Base-by-base conservation (phyloP, 2,113 vertebrate species). In the Zingel zingel region DNA sequence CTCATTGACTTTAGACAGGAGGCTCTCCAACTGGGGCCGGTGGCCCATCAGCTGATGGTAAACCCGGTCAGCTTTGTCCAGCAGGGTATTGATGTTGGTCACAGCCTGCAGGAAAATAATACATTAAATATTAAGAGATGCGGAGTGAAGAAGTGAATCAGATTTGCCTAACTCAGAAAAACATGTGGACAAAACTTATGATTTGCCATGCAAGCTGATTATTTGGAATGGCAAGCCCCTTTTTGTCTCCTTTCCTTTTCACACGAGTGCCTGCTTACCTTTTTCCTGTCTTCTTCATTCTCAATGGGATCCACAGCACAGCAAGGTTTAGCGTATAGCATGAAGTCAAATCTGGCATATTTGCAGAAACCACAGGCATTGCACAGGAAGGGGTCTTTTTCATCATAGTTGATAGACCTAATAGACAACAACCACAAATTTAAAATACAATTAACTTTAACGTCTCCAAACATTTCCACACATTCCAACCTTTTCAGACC, bases 41-140 rank as follows among this genome's bases (percentile, higher is more conserved):
- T 99, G 98, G 18, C 98, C 98, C 98, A 99, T 99, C 21, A 99
- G 96, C 93, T 99, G 98, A 79, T 99, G 98, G 68, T 99, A 99
- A 2, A 99, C 98, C 14, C 98, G 94, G 90, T 99, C 98, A 12
- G 98, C 98, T 93, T 99, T 99, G 93, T 99, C 98, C 93, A 99
- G 92, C 58, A 99, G 94, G 0, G 97, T 98, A 87, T 99, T 99
- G 84, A 99, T 99, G 89, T 99, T 99, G 54, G 98, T 99, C 67
- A 99, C 98, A 1, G 98, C 98, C 98, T 99, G 71, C 2, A 50
- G 1, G 7, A 16, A 73, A 16, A 57, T 27, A 65, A 27, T 3
- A 72, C 4, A 82, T 25, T 50, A 1, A 47, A 25, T 21, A 62
- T 67, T 47, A 16, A 69, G 6, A 47, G 59, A 54, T 5, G 36